Evolutionary conservation across 1,140 invertebrate genomes (phyloP).

Genomic region (Drosophila carrolli): DNA sequence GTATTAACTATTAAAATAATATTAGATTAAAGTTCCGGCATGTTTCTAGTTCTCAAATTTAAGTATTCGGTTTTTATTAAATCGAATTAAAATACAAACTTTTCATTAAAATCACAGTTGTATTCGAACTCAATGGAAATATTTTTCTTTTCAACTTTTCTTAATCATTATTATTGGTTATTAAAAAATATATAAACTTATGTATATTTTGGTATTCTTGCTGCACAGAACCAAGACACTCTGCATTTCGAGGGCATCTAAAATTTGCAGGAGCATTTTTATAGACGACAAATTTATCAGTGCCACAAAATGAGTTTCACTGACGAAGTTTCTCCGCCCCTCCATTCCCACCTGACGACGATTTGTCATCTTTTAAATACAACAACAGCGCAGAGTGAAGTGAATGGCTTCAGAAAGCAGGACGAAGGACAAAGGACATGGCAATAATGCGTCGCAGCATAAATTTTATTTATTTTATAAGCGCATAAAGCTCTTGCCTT

Average conservation of each 20-base stretch:
- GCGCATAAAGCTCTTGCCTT: slow-evolving; percentile 66
- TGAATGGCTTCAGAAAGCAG: slow-evolving; percentile 18
- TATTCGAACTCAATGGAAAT: too few species aligned
- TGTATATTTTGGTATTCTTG: background rate
- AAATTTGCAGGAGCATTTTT: slow-evolving; percentile 63
- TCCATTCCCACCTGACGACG: slow-evolving; percentile 66
- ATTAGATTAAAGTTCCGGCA: too few species aligned
- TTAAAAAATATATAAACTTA: too few species aligned
- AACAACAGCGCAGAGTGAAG: slow-evolving; percentile 44
- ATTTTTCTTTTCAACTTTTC: too few species aligned
- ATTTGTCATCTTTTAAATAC: slow-evolving; percentile 84
- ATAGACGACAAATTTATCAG: slow-evolving; percentile 80
- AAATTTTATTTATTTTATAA: slow-evolving; percentile 84
- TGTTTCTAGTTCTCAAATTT: too few species aligned
- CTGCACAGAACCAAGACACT: too few species aligned
- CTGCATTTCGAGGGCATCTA: slow-evolving; percentile 12
- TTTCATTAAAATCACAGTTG: too few species aligned
- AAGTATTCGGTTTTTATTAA: too few species aligned
- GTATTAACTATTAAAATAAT: too few species aligned
- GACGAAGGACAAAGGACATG: slow-evolving; percentile 66
- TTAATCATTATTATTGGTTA: too few species aligned
- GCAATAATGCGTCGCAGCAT: slow-evolving; percentile 82
- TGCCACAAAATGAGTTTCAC: slow-evolving; percentile 72
- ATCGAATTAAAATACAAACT: too few species aligned
- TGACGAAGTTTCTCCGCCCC: slow-evolving; percentile 25